These are phyloP conservation scores for Eurytoma californica DNA, from an alignment of 2,888 invertebrate genomes.

Conservation along the genomic window DNA sequence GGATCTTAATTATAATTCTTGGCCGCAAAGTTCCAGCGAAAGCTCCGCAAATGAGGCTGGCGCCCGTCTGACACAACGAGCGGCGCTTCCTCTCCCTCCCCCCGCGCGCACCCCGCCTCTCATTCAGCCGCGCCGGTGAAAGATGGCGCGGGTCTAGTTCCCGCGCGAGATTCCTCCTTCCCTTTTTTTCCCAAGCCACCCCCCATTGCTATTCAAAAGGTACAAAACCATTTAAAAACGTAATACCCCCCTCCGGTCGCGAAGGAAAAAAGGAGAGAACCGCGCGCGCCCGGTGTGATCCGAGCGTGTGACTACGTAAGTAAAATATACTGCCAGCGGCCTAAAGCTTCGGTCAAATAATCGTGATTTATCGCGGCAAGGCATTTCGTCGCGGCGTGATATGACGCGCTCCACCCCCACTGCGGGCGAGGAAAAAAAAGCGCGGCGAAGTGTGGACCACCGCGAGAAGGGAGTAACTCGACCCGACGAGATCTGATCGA, in stretches of 20 bases:
- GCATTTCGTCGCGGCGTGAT: slow-evolving; percentile 69
- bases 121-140: slow-evolving; percentile 37
- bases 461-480: slow-evolving; percentile 3
- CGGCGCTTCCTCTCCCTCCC: slow-evolving; percentile 51
- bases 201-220: slow-evolving; percentile 75
- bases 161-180: slow-evolving; percentile 32
- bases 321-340: slow-evolving; percentile 73
- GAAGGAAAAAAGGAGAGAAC: slow-evolving; percentile 55
- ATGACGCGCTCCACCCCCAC: slow-evolving; percentile 49
- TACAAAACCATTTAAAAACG: slow-evolving; percentile 75
- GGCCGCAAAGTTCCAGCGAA: slow-evolving; percentile 70
- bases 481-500: slow-evolving; percentile 49
- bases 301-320: slow-evolving; percentile 74
- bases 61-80: slow-evolving; percentile 70
- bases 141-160: slow-evolving; percentile 29
- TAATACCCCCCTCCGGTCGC: slow-evolving; percentile 68
- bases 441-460: slow-evolving; percentile 23
- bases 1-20: slow-evolving; percentile 74
- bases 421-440: slow-evolving; percentile 20
- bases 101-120: slow-evolving; percentile 15
- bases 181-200: slow-evolving; percentile 49
- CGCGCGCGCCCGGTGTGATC: slow-evolving; percentile 66
- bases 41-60: slow-evolving; percentile 71
- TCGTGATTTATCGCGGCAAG: slow-evolving; percentile 74
- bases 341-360: slow-evolving; percentile 75